Evolutionary conservation across 2,888 invertebrate species (phyloP).

Genomic region (Orthosia gothica): DNA sequence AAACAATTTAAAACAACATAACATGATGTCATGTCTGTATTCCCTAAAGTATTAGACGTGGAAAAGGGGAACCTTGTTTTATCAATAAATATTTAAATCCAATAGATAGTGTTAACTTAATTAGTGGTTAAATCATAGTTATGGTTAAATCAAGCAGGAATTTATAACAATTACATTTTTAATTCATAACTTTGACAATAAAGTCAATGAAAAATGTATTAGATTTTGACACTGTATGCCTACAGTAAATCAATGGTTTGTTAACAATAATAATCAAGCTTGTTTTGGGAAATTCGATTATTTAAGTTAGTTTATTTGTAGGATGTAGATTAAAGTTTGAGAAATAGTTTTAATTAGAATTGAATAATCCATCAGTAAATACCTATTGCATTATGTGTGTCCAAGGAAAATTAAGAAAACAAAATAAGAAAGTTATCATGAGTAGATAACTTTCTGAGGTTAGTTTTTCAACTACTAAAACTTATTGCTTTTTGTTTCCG

Average conservation of each 20-base stretch:
- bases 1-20: not conserved
- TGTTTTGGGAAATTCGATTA: not conserved
- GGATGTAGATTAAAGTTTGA: not conserved
- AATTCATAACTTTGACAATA: not conserved
- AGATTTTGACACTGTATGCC: not conserved
- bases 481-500: not conserved
- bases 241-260: not conserved
- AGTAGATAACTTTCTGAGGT: slow-evolving; percentile 48
- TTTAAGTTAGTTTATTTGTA: not conserved
- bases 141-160: not conserved
- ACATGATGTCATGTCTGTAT: not conserved
- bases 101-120: not conserved
- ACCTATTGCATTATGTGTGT: not conserved
- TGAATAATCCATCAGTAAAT: not conserved
- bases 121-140: not conserved
- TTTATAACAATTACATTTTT: not conserved
- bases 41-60: not conserved
- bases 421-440: slow-evolving; percentile 36
- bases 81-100: not conserved
- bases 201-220: not conserved
- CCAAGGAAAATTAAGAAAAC: slow-evolving; percentile 26
- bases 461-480: slow-evolving; percentile 9
- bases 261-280: not conserved
- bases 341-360: not conserved
- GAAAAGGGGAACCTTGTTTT: not conserved